A percentile compares a stretch with the other conserved stretches of the same genome.
phyloP scores from a whole-genome alignment of 2,113 vertebrate species.

The Aphyosemion australe region DNA sequence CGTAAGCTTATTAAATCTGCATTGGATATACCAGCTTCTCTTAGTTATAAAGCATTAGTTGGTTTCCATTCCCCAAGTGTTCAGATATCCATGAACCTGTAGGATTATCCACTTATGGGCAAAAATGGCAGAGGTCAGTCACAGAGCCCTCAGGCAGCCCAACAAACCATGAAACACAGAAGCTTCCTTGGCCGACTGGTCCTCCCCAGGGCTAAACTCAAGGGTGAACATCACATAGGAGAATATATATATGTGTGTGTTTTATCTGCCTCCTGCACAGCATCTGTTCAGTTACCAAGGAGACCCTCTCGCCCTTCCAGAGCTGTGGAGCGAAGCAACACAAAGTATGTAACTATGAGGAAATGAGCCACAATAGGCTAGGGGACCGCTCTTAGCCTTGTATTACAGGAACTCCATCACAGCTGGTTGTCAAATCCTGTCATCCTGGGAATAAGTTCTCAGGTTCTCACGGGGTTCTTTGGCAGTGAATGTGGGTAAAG shows the following conservation, averaged over 20 bases:
- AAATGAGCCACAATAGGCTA: slow-evolving; percentile 44
- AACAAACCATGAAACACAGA: slow-evolving; percentile 75
- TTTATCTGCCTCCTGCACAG: slow-evolving; percentile 35
- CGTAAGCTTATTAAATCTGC: slow-evolving; percentile 17
- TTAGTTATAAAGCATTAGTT: slow-evolving; percentile 36
- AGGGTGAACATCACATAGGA: slow-evolving; percentile 48
- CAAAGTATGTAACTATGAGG: slow-evolving; percentile 31
- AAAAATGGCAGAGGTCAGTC: slow-evolving; percentile 56
- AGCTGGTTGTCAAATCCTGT: slow-evolving; percentile 44
- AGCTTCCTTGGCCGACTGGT: slow-evolving; percentile 57
- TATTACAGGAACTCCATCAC: slow-evolving; percentile 18
- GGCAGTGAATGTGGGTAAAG: slow-evolving; percentile 5
- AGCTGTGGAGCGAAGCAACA: slow-evolving; percentile 53
- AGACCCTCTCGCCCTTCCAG: slow-evolving; percentile 30
- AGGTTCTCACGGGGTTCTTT: slow-evolving; percentile 9
- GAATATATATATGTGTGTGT: slow-evolving; percentile 5
- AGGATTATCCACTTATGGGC: slow-evolving; percentile 35
- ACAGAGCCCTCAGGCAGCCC: slow-evolving; percentile 47
- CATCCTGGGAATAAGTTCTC: slow-evolving; percentile 33
- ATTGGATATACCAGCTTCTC: slow-evolving; percentile 16
- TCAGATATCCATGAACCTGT: slow-evolving; percentile 42
- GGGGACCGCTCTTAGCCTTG: slow-evolving; percentile 35
- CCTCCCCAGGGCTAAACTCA: slow-evolving; percentile 53
- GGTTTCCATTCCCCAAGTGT: slow-evolving; percentile 27
- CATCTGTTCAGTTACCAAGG: slow-evolving; percentile 61